Base-by-base conservation (phyloP, 2,888 invertebrate species). In the Taenaris catops region DNA sequence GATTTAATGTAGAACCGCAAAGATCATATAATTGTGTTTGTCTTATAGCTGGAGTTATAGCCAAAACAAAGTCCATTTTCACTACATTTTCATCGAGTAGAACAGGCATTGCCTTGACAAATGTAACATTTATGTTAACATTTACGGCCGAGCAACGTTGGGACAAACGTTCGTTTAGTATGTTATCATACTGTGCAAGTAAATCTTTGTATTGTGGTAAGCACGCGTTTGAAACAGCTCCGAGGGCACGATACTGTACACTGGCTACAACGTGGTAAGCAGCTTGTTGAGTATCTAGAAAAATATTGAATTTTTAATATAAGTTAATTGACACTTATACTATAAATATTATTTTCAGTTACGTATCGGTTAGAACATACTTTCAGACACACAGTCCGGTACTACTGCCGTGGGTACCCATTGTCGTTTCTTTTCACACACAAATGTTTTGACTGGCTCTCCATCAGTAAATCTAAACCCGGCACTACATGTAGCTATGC, bases 381-480 rank as follows among this genome's bases (percentile, higher is more conserved):
- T 95, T 89, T 96, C 96, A 2, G 96, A 96, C 9, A 98, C 97
- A 72, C 98, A 98, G 60, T 97, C 96, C 0, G 97, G 97, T 9
- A 97, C 96, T 25, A 97, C 94, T 4, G 95, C 93, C 1, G 93
- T 91, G 1, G 98, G 97, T 4, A 91, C 89, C 97, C 97, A 97
- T 39, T 92, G 89, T 27, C 92, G 91, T 51, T 93, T 93, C 0
- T 91, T 90, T 65, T 94, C 93, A 61, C 97, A 97, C 1, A 92
- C 89, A 68, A 96, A 97, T 0, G 94, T 93, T 71, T 96, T 97
- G 0, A 93, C 91, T 1, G 94, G 92, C 61, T 95, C 94, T 16
- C 96, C 96, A 63, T 97, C 96, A 0, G 96, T 96, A 58, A 97
- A 97, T 59, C 96, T 89, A 73, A 91, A 96, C 7, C 96, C 96